Conservation (phyloP, 2,888 invertebrate genomes). For the Helleia helle region DNA sequence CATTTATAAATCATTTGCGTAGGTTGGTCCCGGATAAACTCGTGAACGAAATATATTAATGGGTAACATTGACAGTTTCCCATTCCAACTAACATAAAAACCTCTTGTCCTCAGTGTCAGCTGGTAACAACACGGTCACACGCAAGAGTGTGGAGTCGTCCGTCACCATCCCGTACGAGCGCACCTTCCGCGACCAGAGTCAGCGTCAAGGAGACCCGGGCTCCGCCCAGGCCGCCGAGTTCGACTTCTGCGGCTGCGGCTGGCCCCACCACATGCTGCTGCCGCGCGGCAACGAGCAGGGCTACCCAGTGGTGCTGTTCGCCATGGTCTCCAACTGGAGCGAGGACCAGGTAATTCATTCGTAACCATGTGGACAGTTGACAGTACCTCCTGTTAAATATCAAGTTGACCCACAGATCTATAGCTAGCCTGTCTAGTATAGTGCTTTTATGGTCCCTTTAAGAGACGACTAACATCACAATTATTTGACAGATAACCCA, state of each 20-base stretch:
- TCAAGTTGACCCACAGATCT: too few relatives aligned
- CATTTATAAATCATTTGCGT: too few relatives aligned
- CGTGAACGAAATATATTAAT: too few relatives aligned
- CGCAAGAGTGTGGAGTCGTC: slow-evolving; percentile 81
- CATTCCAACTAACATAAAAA: too few relatives aligned
- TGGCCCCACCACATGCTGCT: slow-evolving; percentile 89
- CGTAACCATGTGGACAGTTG: too few relatives aligned
- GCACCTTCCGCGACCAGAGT: slow-evolving; percentile 82
- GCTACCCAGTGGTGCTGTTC: slow-evolving; percentile 80
- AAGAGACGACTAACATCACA: too few relatives aligned
- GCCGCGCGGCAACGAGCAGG: slow-evolving; percentile 80
- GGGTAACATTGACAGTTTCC: too few relatives aligned
- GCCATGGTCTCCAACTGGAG: slow-evolving; percentile 84
- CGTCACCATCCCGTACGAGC: slow-evolving; percentile 88
- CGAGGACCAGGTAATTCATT: slow-evolving; percentile 75
- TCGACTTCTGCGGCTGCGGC: slow-evolving; percentile 91
- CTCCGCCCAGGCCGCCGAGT: slow-evolving; percentile 65
- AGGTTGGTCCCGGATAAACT: too few relatives aligned
- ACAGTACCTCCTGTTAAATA: too few relatives aligned
- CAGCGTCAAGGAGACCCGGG: slow-evolving; percentile 73
- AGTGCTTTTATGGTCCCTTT: too few relatives aligned
- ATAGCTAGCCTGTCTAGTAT: too few relatives aligned
- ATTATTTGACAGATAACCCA: slow-evolving; percentile 62
- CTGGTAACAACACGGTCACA: slow-evolving; percentile 78
- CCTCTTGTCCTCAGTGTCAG: slow-evolving; percentile 70